Base-by-base conservation (phyloP, 2,113 vertebrate species). In the Neolamprologus brichardi region DNA sequence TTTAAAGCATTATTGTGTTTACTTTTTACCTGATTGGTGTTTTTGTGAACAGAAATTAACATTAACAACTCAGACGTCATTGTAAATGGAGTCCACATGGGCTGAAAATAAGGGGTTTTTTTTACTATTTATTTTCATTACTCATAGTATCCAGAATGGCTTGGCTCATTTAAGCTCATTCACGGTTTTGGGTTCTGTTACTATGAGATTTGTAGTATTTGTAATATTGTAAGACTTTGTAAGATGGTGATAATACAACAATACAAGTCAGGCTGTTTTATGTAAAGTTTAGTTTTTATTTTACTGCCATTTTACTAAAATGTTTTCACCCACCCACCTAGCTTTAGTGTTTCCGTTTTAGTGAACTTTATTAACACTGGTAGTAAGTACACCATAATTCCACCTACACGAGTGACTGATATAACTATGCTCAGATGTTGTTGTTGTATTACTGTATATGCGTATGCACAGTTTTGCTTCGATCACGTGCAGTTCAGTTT, bases 101-200 rank as follows among this genome's bases (percentile, higher is more conserved):
- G 41, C 1, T 49, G 70, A 3, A 51, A 5, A 28, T 30, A 46
- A 8, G 41, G 1, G 0, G 0, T 0, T 4, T 62, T 28, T 37
- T 64, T 64, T n/a, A 13, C 32, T 64, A 8, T 72, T 44, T 25
- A 44, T 49, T 77, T 30, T 77, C 25, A 5, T 30, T 30, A 12
- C 70, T 49, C 8, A 28, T 75, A 44, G 39, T 44, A 18, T 75
- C 23, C 23, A 28, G 70, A 75, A 28, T 28, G 70, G 1, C 9
- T 30, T 75, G 0, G 0, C 23, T 75, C 41, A 49, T 77, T 72
- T 77, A 30, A 77, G 23, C 6, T 46, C 23, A 25, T 72, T 64
- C 20, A 4, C 1, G 0, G 2, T 44, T 72, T 25, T 46, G 20
- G 14, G 8, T 75, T 75, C 13, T 75, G 70, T 28, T 75, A 46